Evolutionary conservation across 2,113 vertebrate genomes (phyloP).

Genomic region (Atractosteus spatula): DNA sequence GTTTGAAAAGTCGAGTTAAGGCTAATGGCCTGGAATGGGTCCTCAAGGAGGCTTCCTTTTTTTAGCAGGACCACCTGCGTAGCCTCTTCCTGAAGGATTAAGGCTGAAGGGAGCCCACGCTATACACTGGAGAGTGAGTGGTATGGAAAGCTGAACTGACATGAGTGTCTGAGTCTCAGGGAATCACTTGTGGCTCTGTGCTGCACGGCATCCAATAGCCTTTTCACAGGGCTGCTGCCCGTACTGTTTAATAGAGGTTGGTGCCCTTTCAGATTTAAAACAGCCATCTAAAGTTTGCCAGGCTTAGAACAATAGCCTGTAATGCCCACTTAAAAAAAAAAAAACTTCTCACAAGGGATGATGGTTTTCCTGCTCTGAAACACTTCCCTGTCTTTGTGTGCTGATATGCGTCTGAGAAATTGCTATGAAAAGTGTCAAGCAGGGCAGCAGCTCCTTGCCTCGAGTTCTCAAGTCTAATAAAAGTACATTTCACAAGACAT

Average conservation of each 20-base stretch:
- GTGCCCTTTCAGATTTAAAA: conserved; percentile 52
- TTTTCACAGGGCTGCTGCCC: conserved; percentile 44
- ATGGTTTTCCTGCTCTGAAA: neutral
- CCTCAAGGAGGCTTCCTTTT: neutral
- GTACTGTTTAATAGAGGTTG: conserved; percentile 37
- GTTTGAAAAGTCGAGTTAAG: conserved; percentile 58
- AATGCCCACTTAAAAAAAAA: conserved; percentile 8
- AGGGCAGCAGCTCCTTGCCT: neutral
- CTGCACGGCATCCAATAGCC: conserved; percentile 36
- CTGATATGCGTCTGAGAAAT: conserved; percentile 16
- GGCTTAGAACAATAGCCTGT: conserved; percentile 26
- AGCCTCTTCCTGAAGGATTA: conserved; percentile 60
- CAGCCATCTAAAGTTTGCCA: conserved; percentile 18
- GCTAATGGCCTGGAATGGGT: conserved; percentile 43
- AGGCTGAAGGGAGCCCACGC: conserved; percentile 36
- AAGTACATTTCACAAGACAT: neutral
- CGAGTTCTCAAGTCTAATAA: neutral
- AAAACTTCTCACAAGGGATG: conserved; percentile 1
- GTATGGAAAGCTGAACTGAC: conserved; percentile 72
- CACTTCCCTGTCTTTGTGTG: neutral
- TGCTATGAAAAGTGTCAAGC: conserved; percentile 6
- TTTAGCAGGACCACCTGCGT: conserved; percentile 52
- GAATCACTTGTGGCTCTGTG: conserved; percentile 34
- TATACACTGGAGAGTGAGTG: conserved; percentile 58
- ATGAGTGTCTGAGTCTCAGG: conserved; percentile 67